A percentile compares a stretch with the other conserved stretches of the same genome.
Evolutionary conservation across 2,888 invertebrate species (phyloP).

Genomic region (Scaptomyza tumidula): DNA sequence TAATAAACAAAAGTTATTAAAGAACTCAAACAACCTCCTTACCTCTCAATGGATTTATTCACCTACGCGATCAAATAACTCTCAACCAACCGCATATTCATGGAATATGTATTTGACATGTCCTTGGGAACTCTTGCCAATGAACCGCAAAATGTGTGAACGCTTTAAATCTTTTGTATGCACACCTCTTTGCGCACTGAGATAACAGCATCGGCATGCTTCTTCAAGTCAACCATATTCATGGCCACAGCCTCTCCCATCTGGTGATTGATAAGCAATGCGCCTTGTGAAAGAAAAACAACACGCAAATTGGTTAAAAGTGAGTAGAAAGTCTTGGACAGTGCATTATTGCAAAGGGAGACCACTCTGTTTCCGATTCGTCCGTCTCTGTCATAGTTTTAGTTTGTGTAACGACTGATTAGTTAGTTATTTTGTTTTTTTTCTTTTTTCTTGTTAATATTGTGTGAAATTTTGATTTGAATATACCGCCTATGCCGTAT

Average conservation of each 20-base stretch:
- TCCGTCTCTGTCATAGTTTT: slow-evolving; percentile 22
- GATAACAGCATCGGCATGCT: too few species aligned
- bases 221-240: too few species aligned
- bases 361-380: background rate
- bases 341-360: slow-evolving; percentile 1
- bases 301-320: background rate
- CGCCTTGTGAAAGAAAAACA: slow-evolving; percentile 86
- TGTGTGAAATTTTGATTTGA: too few species aligned
- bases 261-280: slow-evolving; percentile 83
- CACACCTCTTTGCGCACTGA: slow-evolving; percentile 81
- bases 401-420: slow-evolving; percentile 28
- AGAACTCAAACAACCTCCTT: too few species aligned
- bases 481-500: too few species aligned
- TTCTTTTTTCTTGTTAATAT: too few species aligned
- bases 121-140: slow-evolving; percentile 92
- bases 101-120: slow-evolving; percentile 95
- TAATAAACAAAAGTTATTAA: slow-evolving; percentile 33
- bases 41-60: slow-evolving; percentile 64
- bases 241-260: too few species aligned
- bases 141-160: too few species aligned
- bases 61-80: slow-evolving; percentile 98
- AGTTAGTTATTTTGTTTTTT: too few species aligned
- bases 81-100: slow-evolving; percentile 98
- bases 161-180: too few species aligned
- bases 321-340: slow-evolving; percentile 1